These are phyloP conservation scores for Pherbina coryleti DNA, from an alignment of 2,888 invertebrate genomes.

Conservation along the genomic window DNA sequence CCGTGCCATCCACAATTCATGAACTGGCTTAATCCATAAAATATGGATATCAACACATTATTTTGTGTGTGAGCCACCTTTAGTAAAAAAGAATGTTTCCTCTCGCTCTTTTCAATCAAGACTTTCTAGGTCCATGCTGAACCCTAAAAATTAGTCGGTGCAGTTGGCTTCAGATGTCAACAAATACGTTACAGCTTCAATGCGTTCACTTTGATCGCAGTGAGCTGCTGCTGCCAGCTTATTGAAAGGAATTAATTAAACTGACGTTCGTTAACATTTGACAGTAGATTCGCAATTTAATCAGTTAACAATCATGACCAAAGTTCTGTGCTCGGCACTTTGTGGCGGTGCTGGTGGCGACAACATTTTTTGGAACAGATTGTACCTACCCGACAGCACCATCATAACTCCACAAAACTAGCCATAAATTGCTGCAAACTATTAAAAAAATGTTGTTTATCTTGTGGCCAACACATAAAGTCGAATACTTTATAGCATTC, in stretches of 20 bases:
- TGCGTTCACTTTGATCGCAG: background rate
- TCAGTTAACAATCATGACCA: background rate
- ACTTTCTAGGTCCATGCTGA: background rate
- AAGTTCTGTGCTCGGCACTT: background rate
- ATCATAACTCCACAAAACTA: background rate
- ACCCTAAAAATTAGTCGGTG: conserved; percentile 33
- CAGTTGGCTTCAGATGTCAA: conserved; percentile 41
- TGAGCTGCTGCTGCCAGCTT: background rate
- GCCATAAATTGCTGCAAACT: background rate
- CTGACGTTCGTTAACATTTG: conserved; percentile 51
- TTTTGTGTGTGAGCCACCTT: background rate
- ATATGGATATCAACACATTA: conserved; percentile 23
- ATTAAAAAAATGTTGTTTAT: conserved; percentile 27
- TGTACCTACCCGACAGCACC: background rate
- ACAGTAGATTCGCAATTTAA: conserved; percentile 39
- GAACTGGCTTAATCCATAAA: conserved; percentile 36
- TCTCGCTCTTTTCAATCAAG: background rate
- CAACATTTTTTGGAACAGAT: background rate
- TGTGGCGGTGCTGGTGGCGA: background rate
- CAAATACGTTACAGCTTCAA: conserved; percentile 29
- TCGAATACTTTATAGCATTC: conserved; percentile 52
- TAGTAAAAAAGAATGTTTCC: background rate
- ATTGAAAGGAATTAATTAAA: conserved; percentile 48
- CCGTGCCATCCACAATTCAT: conserved; percentile 34
- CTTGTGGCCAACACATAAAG: conserved; percentile 44